phyloP scores from a whole-genome alignment of 2,797 vertebrate species.

The Neosalanx taihuensis region DNA sequence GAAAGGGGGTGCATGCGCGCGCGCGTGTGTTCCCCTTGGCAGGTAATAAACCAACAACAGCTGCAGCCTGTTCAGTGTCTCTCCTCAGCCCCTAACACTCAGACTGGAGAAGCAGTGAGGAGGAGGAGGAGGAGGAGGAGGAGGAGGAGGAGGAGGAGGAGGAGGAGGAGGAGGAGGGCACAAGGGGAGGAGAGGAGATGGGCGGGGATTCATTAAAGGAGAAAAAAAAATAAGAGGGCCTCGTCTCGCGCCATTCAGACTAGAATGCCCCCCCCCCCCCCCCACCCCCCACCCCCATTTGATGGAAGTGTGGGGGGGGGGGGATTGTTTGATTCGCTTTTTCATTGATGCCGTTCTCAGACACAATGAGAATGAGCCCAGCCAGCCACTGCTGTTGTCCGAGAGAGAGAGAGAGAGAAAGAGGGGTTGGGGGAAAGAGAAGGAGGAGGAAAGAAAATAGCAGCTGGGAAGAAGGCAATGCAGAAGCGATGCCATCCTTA shows the following conservation, averaged over 20 bases:
- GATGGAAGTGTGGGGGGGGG: no score
- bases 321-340: no score
- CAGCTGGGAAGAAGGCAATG: not conserved
- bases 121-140: conserved; percentile 10
- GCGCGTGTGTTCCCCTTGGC: conserved; percentile 43
- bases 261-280: no score
- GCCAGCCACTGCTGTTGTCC: not conserved
- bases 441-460: conserved; percentile 31
- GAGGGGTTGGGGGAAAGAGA: conserved; percentile 7
- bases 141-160: conserved; percentile 8
- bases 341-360: not conserved
- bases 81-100: not conserved
- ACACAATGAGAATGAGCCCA: not conserved
- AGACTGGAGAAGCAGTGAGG: conserved; percentile 19
- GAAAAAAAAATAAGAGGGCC: not conserved
- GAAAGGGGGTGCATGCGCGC: not conserved
- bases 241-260: no score
- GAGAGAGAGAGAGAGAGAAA: conserved; percentile 11
- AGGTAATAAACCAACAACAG: conserved; percentile 53
- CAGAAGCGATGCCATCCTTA: not conserved
- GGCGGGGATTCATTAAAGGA: not conserved
- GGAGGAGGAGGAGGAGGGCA: conserved; percentile 4
- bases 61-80: conserved; percentile 26
- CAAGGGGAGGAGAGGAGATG: not conserved
- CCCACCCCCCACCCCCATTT: no score